A percentile compares a stretch with the other conserved stretches of the same genome.
Evolutionary conservation across 37 sponge, comb jelly and placozoan species (phyloP).

Genomic region (Ianthella basta): DNA sequence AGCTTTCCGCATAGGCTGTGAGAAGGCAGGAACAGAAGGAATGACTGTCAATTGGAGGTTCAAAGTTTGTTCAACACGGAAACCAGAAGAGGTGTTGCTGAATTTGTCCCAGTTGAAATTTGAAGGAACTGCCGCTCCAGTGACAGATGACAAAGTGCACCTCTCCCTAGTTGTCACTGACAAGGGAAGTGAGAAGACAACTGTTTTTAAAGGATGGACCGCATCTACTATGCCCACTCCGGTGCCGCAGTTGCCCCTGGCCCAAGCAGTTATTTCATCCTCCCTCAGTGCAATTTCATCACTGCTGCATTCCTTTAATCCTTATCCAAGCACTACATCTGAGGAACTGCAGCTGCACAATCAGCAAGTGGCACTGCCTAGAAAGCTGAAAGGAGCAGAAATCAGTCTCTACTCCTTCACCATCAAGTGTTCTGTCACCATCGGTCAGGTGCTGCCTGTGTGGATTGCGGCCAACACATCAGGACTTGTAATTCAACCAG

Average conservation of each 20-base stretch:
- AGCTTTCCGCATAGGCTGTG: slow-evolving; percentile 3
- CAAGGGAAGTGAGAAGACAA: background rate
- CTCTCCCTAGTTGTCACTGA: slow-evolving; percentile 24
- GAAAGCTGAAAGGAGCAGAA: background rate
- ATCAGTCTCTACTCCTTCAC: slow-evolving; percentile 18
- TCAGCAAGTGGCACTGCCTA: background rate
- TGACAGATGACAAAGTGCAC: background rate
- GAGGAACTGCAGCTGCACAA: too few relatives aligned
- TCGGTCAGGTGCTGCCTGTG: slow-evolving; percentile 5
- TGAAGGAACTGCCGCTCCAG: background rate
- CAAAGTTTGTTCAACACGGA: background rate
- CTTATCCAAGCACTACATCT: too few relatives aligned
- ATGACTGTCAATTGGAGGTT: slow-evolving; percentile 3
- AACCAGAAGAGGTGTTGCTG: background rate
- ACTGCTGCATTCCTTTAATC: too few relatives aligned
- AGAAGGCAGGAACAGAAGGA: background rate
- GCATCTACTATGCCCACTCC: background rate
- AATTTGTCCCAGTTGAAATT: slow-evolving; percentile 2
- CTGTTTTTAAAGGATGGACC: background rate
- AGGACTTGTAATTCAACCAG: slow-evolving; percentile 20
- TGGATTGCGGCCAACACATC: slow-evolving; percentile 16
- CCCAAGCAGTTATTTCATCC: too few relatives aligned
- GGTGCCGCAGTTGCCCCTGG: too few relatives aligned
- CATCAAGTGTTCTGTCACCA: background rate
- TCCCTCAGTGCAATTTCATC: too few relatives aligned